phyloP scores from a whole-genome alignment of 2,888 invertebrate species.

The Hybos culiciformis region DNA sequence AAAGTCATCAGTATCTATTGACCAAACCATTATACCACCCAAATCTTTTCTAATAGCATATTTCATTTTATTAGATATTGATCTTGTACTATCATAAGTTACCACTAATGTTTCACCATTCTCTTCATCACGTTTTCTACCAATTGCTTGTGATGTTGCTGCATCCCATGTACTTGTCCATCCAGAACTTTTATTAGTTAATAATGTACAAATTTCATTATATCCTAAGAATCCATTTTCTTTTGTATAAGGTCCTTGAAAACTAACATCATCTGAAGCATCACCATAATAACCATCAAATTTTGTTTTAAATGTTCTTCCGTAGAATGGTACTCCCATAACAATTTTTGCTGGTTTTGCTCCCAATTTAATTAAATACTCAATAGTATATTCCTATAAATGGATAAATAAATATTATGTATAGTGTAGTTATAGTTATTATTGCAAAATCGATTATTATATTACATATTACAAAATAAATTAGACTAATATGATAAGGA shows the following conservation, averaged over 20 bases:
- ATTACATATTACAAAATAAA: neutral
- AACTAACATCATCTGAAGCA: constrained; percentile 45
- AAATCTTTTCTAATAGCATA: constrained; percentile 48
- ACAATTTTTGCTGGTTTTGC: constrained; percentile 65
- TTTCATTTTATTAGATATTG: constrained; percentile 60
- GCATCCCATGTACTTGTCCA: constrained; percentile 63
- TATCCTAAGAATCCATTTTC: constrained; percentile 79
- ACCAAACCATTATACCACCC: constrained; percentile 80
- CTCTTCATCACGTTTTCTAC: constrained; percentile 45
- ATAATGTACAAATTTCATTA: constrained; percentile 62
- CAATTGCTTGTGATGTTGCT: constrained; percentile 34
- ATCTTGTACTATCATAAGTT: constrained; percentile 60
- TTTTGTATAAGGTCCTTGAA: constrained; percentile 61
- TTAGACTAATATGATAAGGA: too few relatives aligned
- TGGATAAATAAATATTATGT: constrained; percentile 13
- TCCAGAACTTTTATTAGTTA: constrained; percentile 43
- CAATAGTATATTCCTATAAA: constrained; percentile 56
- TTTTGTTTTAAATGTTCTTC: constrained; percentile 52
- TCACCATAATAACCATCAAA: constrained; percentile 30
- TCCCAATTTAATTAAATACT: constrained; percentile 58
- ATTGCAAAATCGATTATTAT: neutral
- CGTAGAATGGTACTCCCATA: constrained; percentile 71
- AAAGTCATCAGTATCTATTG: constrained; percentile 80
- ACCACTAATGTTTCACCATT: constrained; percentile 50
- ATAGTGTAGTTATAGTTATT: too few relatives aligned